phyloP scores from a whole-genome alignment of 2,797 vertebrate species.

The Acridotheres tristis region DNA sequence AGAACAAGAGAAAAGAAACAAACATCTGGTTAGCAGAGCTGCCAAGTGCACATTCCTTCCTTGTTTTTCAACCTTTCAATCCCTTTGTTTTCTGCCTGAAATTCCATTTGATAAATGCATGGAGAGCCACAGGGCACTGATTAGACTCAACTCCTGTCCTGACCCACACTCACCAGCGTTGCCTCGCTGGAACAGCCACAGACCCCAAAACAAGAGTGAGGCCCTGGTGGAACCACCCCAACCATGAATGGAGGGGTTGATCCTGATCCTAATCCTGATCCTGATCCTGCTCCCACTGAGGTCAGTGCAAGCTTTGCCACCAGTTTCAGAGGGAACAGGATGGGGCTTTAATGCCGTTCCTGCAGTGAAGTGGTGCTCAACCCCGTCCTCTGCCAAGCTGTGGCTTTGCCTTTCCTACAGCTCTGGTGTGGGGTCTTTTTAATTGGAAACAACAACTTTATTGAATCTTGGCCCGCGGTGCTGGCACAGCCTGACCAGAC shows the following conservation, averaged over 20 bases:
- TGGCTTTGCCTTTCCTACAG: background rate
- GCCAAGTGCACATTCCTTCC: constrained; percentile 58
- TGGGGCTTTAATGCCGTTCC: background rate
- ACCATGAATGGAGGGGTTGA: no score
- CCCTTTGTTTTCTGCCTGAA: constrained; percentile 58
- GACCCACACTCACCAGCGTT: background rate
- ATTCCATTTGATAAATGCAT: constrained; percentile 50
- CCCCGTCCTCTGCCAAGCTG: background rate
- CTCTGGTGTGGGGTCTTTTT: background rate
- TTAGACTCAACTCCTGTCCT: background rate
- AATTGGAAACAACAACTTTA: constrained; percentile 10
- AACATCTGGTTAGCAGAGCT: constrained; percentile 70
- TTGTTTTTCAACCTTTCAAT: constrained; percentile 63
- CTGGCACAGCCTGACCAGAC: background rate
- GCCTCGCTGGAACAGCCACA: background rate
- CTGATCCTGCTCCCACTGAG: background rate
- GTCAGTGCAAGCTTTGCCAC: constrained; percentile 25
- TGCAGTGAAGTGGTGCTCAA: background rate
- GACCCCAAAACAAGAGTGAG: background rate
- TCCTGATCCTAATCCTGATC: background rate
- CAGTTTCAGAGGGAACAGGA: background rate
- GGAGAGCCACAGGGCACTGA: constrained; percentile 19
- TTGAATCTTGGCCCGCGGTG: fast-evolving
- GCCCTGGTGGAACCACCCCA: background rate
- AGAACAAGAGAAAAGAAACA: constrained; percentile 53